Evolutionary conservation across 2,113 vertebrate species (phyloP), one percentile per base, ranked within the genome.

Genomic region (Sardina pilchardus): DNA sequence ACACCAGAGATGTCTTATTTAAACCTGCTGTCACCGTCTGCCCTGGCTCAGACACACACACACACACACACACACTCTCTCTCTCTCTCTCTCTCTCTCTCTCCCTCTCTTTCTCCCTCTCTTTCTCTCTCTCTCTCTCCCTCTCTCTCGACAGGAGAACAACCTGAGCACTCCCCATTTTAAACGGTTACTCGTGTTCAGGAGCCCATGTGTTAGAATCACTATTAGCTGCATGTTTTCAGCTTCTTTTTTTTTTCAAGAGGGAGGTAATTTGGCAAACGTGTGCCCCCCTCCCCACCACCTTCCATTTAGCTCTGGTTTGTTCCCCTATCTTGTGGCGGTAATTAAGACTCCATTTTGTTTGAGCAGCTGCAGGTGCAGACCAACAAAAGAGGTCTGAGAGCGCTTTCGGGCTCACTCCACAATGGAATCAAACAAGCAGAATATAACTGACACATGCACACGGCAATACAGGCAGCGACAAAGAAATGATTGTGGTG

Each of bases 1-100:
- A 71, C 63, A 71, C 26, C 63, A 71, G 63, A 71, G n/a, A 71
- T 71, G 63, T 71, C 63, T 71, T 71, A 71, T 71, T 71, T 71
- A 71, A 71, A 71, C 63, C 63, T 71, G 63, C 26, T 71, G 63
- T 30, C 63, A 71, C 63, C 10, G n/a, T 9, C 63, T 71, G 63
- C n/a, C 63, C 63, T 34, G 10, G 6, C 59, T 67, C 83, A 44
- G 34, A 83, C 86, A 90, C 24, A 71, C n/a, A 71, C 63, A 71
- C n/a, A 71, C 63, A 34, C 26, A 71, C 24, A 71, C 63, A 71
- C 63, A 71, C 63, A 71, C 63, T 12, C 9, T 2, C 63, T 8
- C n/a, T 17, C 12, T 16, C 48, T 50, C 16, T 17, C 12, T 39
- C 39, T 39, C 39, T 39, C 0, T 42, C 1, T 42, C 39, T 42